Base-by-base conservation (phyloP, 1,140 invertebrate genomes). In the Anagrus nilaparvatae region DNA sequence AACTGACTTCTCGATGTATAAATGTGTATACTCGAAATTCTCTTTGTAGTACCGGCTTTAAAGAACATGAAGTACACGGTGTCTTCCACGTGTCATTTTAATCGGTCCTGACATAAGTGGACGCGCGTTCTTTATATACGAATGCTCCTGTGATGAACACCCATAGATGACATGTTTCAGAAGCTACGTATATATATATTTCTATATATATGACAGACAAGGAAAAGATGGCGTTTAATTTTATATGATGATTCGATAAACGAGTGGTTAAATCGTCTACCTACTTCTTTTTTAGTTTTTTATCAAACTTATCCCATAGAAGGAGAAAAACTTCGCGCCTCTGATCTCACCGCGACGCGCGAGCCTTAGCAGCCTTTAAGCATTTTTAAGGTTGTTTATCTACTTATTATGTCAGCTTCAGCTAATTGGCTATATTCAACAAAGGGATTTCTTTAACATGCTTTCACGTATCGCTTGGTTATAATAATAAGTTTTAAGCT, bases 371-470 rank as follows among this genome's bases (percentile, higher is more conserved):
- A 28, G n/a, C n/a, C n/a, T n/a, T n/a, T n/a, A n/a, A n/a, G n/a
- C n/a, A n/a, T n/a, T 40, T 50, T 50, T 38, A 20, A 42, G 37
- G 40, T 50, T 47, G 40, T 50, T 47, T 47, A 47, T 50, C 41
- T 47, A 47, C 49, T 51, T 51, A 51, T 51, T 51, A 51, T 51
- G 49, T 51, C 49, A 48, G 42, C 37, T 23, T 5, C 29, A 25
- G 49, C 49, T 51, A 51, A 51, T 51, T 51, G 46, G 49, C 23
- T 47, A 33, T 46, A 45, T 47, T 44, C 18, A 21, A 34, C n/a
- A n/a, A 9, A 17, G 31, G 18, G 27, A 6, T 14, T 28, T 25
- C 33, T 17, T 30, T 10, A n/a, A 36, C 38, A 41, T 49, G 33
- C 43, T 43, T 40, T 43, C 47, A 45, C 47, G 49, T 46, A 39